Evolutionary conservation across 2,797 vertebrate species (phyloP).

Genomic region (Acanthurus lineatus): DNA sequence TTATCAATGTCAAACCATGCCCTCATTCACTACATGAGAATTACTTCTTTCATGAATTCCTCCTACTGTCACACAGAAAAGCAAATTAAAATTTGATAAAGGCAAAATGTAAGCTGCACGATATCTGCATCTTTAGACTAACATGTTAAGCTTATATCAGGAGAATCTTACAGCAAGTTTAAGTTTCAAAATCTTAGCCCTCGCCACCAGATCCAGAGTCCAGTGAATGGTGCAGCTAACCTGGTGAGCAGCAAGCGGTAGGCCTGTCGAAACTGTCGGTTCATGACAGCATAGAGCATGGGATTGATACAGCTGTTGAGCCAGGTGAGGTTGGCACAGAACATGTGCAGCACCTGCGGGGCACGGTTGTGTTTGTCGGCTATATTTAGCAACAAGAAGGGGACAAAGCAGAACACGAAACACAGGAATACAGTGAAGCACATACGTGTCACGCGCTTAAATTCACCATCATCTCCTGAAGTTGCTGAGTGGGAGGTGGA

Average conservation of each 20-base stretch:
- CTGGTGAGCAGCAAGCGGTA: constrained; percentile 83
- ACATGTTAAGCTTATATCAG: background rate
- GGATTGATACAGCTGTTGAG: constrained; percentile 94
- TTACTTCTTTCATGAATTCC: background rate
- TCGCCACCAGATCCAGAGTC: constrained; percentile 38
- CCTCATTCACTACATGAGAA: background rate
- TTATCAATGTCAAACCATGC: background rate
- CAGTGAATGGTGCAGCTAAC: constrained; percentile 67
- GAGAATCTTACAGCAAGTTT: background rate
- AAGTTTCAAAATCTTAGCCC: background rate
- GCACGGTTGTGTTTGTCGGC: constrained; percentile 82
- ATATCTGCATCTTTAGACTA: background rate
- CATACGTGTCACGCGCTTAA: constrained; percentile 90
- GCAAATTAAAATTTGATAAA: background rate
- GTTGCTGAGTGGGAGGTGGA: constrained; percentile 37
- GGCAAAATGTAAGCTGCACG: background rate
- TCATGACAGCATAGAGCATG: constrained; percentile 91
- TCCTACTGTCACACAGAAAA: background rate
- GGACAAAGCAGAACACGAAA: constrained; percentile 89
- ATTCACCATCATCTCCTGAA: constrained; percentile 85
- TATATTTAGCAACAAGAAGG: constrained; percentile 90
- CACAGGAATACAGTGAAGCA: constrained; percentile 91
- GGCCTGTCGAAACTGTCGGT: constrained; percentile 89
- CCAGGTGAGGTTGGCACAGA: constrained; percentile 93
- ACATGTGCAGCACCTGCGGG: constrained; percentile 89